Percentiles rank a stretch among this genome's conserved stretches.
These are phyloP conservation scores for Dipodomys ordii DNA, from an alignment of 2,113 vertebrate genomes.

Conservation along the genomic window DNA sequence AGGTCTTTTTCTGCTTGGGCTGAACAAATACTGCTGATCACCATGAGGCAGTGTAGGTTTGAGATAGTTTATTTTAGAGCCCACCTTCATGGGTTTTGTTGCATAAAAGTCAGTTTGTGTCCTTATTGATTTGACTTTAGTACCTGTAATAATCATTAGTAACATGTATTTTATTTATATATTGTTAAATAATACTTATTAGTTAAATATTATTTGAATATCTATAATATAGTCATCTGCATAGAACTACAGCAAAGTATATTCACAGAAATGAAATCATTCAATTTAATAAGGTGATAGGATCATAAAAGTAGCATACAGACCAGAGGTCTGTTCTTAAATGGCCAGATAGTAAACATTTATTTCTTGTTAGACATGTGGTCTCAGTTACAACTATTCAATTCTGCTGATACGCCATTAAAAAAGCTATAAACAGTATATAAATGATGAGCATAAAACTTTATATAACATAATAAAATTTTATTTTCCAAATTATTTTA, in stretches of 20 bases:
- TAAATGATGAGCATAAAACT: neutral
- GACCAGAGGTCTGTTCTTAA: neutral
- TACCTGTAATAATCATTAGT: constrained; percentile 86
- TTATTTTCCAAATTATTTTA: neutral
- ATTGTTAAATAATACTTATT: neutral
- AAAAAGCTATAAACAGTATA: neutral
- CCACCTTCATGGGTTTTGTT: constrained; percentile 46
- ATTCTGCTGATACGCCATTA: neutral
- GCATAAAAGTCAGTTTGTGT: constrained; percentile 90
- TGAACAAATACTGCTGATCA: constrained; percentile 85
- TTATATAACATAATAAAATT: constrained; percentile 15
- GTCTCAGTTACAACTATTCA: constrained; percentile 21
- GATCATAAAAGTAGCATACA: neutral
- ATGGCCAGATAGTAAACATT: neutral
- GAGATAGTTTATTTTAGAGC: constrained; percentile 53
- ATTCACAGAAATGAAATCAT: constrained; percentile 39
- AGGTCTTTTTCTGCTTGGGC: constrained; percentile 82
- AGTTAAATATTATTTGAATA: constrained; percentile 32
- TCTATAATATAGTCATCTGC: neutral
- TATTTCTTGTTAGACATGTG: neutral
- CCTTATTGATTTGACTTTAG: constrained; percentile 92
- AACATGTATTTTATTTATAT: constrained; percentile 8
- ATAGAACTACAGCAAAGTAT: constrained; percentile 21
- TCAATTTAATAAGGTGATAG: neutral
- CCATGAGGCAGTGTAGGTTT: constrained; percentile 47